A percentile compares a stretch with the other conserved stretches of the same genome.
Conservation (phyloP, 2,113 vertebrate genomes). For the Lampris megalopsis region DNA sequence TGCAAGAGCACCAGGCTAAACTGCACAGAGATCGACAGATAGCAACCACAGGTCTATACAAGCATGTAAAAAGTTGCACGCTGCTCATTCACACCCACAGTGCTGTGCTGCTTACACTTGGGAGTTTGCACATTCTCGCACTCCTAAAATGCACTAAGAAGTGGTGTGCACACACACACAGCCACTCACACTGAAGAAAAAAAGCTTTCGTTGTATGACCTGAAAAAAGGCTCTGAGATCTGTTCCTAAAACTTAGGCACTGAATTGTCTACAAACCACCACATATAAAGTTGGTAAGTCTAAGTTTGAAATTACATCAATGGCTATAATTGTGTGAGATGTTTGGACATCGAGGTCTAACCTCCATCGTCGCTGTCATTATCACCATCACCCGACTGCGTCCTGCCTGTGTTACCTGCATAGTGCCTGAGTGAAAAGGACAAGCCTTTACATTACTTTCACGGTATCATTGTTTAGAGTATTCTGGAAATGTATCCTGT, state of each 20-base stretch:
- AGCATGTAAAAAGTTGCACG: neutral
- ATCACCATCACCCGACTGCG: slow-evolving; percentile 3
- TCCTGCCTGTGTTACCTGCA: slow-evolving; percentile 40
- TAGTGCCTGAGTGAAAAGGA: slow-evolving; percentile 47
- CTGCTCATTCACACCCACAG: slow-evolving; percentile 2
- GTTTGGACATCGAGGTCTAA: slow-evolving; percentile 5
- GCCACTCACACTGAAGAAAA: slow-evolving; percentile 44
- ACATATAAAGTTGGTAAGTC: neutral
- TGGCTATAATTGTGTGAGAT: slow-evolving; percentile 25
- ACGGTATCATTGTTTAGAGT: slow-evolving; percentile 9
- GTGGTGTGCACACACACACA: slow-evolving; percentile 8
- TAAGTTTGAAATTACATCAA: neutral
- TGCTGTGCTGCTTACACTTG: slow-evolving; percentile 35
- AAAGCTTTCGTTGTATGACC: neutral
- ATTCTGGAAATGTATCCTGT: slow-evolving; percentile 3
- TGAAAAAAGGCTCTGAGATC: slow-evolving; percentile 25
- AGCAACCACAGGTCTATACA: slow-evolving; percentile 5
- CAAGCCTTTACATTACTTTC: slow-evolving; percentile 1
- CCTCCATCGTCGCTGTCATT: neutral
- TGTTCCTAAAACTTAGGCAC: slow-evolving; percentile 22
- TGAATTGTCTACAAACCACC: slow-evolving; percentile 40
- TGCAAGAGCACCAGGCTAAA: slow-evolving; percentile 8
- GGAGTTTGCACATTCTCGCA: slow-evolving; percentile 48
- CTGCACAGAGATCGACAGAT: slow-evolving; percentile 2
- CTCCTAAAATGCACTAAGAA: slow-evolving; percentile 17